Conservation (phyloP, 2,113 vertebrate species). For the Gobio gobio region DNA sequence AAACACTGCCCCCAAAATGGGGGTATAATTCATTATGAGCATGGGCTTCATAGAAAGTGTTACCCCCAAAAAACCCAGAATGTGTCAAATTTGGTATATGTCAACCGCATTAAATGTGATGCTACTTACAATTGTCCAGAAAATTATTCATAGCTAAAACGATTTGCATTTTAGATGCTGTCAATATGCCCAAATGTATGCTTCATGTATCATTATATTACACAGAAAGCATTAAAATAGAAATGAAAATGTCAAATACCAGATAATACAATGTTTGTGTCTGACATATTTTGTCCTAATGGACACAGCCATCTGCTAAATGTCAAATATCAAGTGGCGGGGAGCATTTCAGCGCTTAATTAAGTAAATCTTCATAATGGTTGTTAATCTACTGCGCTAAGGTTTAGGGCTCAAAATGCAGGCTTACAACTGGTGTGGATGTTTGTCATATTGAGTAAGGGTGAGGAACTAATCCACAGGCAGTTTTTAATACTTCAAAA, state of each 20-base stretch:
- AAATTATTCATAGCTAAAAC: background rate
- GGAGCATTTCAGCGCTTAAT: slow-evolving; percentile 4
- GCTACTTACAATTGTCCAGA: background rate
- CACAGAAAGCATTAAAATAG: background rate
- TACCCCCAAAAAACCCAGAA: too few relatives aligned
- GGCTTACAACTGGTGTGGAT: background rate
- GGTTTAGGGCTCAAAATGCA: slow-evolving; percentile 18
- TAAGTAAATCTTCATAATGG: slow-evolving; percentile 31
- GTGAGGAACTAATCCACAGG: slow-evolving; percentile 7
- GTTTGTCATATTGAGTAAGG: slow-evolving; percentile 24
- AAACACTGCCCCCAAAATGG: too few relatives aligned
- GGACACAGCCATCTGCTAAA: slow-evolving; percentile 14
- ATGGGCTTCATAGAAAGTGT: too few relatives aligned
- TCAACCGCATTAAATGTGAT: background rate
- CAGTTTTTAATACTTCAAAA: slow-evolving; percentile 53
- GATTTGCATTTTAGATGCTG: background rate
- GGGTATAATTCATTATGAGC: too few relatives aligned
- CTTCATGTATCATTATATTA: background rate
- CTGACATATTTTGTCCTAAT: slow-evolving; percentile 12
- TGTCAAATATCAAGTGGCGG: background rate
- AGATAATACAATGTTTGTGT: background rate
- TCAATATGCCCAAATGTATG: background rate
- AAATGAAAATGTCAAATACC: background rate
- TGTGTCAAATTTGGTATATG: too few relatives aligned
- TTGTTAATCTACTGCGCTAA: slow-evolving; percentile 1